Base-by-base conservation (phyloP, 2,113 vertebrate genomes). In the Zosterops pallidus region DNA sequence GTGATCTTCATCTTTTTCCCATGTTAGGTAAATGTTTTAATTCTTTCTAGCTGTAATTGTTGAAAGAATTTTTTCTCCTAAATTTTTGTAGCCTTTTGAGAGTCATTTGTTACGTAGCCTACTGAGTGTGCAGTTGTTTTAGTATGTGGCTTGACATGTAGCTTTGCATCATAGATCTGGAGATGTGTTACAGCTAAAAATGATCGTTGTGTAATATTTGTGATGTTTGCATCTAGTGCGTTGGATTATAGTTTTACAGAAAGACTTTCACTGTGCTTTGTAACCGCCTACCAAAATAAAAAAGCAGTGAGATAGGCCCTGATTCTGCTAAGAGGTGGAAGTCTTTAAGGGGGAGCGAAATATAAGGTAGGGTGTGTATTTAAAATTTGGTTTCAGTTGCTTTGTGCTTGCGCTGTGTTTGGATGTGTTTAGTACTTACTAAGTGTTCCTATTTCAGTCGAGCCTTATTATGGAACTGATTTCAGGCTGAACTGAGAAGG, bases 221-320 rank as follows among this genome's bases (percentile, higher is more conserved):
- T 86, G 37, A 69, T 44, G 22, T 77, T 80, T 92, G 71, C 47
- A 63, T 62, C 33, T 70, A 81, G 75, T 31, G 39, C 0, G 0
- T 44, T 81, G 69, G 69, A 49, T 89, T 89, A 25, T 47, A 92
- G 77, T 87, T 95, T 91, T 87, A 37, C 77, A 64, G 89, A 71
- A 92, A 86, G 79, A 39, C 39, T 94, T 86, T 18, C n/a, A 28
- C 67, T 91, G 4, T 69, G 57, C 74, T 90, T 80, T 79, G 42
- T 94, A 94, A 65, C 49, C 4, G 12, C 55, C 71, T 77, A 57
- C 74, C 56, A 79, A 91, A 92, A 57, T 57, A 89, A 83, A 88
- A 93, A 84, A 72, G 22, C 81, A 79, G 77, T 72, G 83, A 91
- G 71, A n/a, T 89, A 92, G 89, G 65, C 53, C 52, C 28, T 41